phyloP scores from a whole-genome alignment of 2,888 invertebrate species.

The Schrankia costaestrigalis region DNA sequence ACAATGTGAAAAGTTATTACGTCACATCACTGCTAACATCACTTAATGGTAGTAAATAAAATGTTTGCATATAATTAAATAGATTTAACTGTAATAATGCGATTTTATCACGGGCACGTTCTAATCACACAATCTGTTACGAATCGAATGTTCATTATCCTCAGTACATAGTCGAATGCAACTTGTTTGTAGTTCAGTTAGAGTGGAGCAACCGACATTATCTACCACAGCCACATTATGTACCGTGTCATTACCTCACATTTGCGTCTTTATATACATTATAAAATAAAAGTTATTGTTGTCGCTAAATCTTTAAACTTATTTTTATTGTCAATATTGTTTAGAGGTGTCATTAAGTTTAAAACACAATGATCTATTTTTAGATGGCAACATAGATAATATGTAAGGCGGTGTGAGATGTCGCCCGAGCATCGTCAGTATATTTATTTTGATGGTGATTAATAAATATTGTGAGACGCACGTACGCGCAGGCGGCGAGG shows the following conservation, averaged over 20 bases:
- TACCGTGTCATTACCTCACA: slow-evolving; percentile 75
- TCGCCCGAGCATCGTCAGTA: slow-evolving; percentile 58
- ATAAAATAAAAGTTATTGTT: slow-evolving; percentile 68
- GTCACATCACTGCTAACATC: slow-evolving; percentile 48
- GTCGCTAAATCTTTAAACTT: slow-evolving; percentile 67
- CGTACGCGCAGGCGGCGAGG: slow-evolving; percentile 52
- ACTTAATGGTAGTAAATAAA: slow-evolving; percentile 27
- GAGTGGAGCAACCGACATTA: slow-evolving; percentile 48
- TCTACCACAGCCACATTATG: slow-evolving; percentile 50
- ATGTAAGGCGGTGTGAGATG: slow-evolving; percentile 57
- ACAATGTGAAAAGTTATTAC: slow-evolving; percentile 27
- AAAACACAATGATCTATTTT: slow-evolving; percentile 62
- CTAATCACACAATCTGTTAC: slow-evolving; percentile 16
- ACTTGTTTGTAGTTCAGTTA: slow-evolving; percentile 48
- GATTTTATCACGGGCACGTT: slow-evolving; percentile 23
- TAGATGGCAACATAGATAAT: slow-evolving; percentile 67
- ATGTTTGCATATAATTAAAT: slow-evolving; percentile 18
- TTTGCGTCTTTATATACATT: slow-evolving; percentile 64
- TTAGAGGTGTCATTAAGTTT: slow-evolving; percentile 64
- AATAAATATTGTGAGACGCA: slow-evolving; percentile 76
- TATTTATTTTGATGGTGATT: slow-evolving; percentile 72
- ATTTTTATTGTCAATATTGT: slow-evolving; percentile 65
- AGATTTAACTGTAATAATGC: slow-evolving; percentile 21
- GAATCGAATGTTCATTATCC: slow-evolving; percentile 1
- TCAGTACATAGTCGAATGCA: slow-evolving; percentile 6